Evolutionary conservation across 2,113 vertebrate genomes (phyloP).

Genomic region (Gambusia affinis): DNA sequence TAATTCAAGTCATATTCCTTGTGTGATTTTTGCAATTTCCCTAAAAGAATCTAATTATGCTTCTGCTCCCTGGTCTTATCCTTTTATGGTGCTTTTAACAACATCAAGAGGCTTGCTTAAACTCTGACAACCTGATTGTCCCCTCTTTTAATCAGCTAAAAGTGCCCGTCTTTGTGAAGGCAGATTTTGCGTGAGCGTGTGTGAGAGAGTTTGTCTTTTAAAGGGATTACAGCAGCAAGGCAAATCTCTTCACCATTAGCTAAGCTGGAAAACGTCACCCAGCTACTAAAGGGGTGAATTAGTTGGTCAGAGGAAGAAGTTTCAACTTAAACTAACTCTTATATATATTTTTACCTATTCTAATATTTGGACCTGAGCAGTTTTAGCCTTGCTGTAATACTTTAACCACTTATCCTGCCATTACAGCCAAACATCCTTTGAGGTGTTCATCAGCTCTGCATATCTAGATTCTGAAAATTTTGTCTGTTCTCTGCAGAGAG

Average conservation of each 20-base stretch:
- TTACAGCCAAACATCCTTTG: neutral
- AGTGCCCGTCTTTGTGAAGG: constrained; percentile 42
- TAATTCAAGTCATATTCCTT: too few species aligned
- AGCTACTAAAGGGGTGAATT: constrained; percentile 22
- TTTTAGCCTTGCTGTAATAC: too few species aligned
- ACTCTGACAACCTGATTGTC: constrained; percentile 43
- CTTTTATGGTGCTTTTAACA: constrained; percentile 33
- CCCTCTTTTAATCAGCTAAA: constrained; percentile 56
- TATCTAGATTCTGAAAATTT: neutral
- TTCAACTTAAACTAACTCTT: neutral
- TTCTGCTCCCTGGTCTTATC: constrained; percentile 23
- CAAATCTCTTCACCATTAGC: constrained; percentile 46
- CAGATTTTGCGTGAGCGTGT: constrained; percentile 32
- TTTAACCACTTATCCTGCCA: too few species aligned
- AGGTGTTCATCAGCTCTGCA: neutral
- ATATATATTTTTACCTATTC: too few species aligned
- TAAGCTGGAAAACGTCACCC: constrained; percentile 36
- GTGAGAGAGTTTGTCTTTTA: constrained; percentile 15
- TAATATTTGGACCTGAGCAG: too few species aligned
- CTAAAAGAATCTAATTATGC: constrained; percentile 24
- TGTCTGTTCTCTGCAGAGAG: neutral
- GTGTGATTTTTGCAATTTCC: neutral
- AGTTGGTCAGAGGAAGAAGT: neutral
- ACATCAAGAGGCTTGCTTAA: constrained; percentile 39
- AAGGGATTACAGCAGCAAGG: constrained; percentile 60